Conservation (phyloP, 2,797 vertebrate genomes). For the Diplodus sargus region DNA sequence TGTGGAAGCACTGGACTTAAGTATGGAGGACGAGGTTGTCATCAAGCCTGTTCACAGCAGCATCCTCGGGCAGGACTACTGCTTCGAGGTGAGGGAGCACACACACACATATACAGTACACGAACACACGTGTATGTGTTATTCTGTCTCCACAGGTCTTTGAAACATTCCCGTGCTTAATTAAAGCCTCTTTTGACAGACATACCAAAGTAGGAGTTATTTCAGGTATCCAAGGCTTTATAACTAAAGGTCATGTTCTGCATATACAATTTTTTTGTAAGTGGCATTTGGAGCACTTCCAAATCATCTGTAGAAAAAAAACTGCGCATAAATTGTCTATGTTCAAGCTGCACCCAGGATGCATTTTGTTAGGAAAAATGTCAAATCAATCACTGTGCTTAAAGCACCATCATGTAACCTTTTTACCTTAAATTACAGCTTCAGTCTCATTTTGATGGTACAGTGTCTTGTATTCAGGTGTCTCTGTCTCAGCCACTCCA, state of each 20-base stretch:
- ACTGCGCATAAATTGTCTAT: too few species aligned
- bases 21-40: slow-evolving; percentile 98
- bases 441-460: too few species aligned
- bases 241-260: neutral
- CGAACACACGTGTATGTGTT: neutral
- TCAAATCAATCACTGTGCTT: neutral
- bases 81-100: slow-evolving; percentile 83
- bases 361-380: neutral
- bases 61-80: slow-evolving; percentile 98
- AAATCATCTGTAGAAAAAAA: neutral
- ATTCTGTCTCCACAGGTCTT: neutral
- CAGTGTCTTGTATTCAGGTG: too few species aligned
- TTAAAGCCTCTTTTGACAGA: neutral
- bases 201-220: neutral
- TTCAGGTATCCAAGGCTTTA: neutral
- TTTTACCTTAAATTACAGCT: too few species aligned
- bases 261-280: neutral
- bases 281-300: slow-evolving; percentile 4
- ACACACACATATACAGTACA: slow-evolving; percentile 24
- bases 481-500: too few species aligned
- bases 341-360: neutral
- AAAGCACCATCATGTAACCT: neutral
- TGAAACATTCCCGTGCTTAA: neutral
- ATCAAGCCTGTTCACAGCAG: slow-evolving; percentile 99
- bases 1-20: slow-evolving; percentile 98